These are phyloP conservation scores for Oxyscelio sp. DNA, from an alignment of 2,888 invertebrate species.

Conservation along the genomic window DNA sequence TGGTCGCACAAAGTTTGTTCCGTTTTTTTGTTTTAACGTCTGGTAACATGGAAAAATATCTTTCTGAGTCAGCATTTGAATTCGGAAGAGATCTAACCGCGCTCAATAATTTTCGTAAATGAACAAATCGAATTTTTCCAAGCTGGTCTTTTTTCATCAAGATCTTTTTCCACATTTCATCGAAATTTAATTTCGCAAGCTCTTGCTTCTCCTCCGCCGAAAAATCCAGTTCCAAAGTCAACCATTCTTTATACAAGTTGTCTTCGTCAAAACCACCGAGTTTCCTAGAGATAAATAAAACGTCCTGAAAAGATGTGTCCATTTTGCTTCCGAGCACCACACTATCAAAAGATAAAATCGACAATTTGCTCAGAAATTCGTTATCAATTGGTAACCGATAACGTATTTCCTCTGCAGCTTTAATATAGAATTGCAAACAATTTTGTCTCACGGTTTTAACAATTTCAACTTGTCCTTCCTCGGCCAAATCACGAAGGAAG, in stretches of 20 bases:
- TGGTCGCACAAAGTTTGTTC: conserved; percentile 13
- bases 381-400: conserved; percentile 18
- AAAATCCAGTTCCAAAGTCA: background rate
- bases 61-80: background rate
- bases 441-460: conserved; percentile 5
- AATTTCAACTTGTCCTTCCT: background rate
- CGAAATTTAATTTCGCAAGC: background rate
- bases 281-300: background rate
- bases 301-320: background rate
- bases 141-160: background rate
- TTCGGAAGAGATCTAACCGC: background rate
- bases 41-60: background rate
- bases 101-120: background rate
- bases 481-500: conserved; percentile 14
- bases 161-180: conserved; percentile 22
- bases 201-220: background rate
- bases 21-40: conserved; percentile 17
- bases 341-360: background rate
- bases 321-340: background rate
- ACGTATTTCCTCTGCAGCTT: conserved; percentile 32
- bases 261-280: conserved; percentile 21
- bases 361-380: conserved; percentile 16
- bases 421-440: conserved; percentile 20
- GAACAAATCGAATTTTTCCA: background rate
- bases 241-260: conserved; percentile 4